A percentile compares a stretch with the other conserved stretches of the same genome.
Evolutionary conservation across 2,888 invertebrate genomes (phyloP).

Genomic region (Drosophila infuscata): DNA sequence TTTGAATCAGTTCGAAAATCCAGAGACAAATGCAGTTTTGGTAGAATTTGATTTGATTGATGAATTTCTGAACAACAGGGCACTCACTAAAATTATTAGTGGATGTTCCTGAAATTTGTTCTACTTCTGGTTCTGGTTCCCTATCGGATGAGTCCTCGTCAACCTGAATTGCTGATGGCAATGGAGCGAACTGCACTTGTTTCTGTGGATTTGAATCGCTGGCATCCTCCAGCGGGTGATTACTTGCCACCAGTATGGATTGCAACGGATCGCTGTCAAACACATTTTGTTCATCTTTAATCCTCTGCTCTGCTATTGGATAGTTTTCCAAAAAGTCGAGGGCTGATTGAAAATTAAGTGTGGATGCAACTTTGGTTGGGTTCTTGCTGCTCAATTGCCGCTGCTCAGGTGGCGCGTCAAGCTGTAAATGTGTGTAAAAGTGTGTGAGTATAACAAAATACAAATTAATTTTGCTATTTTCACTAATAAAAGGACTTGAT

Average conservation of each 20-base stretch:
- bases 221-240: neutral
- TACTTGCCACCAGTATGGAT: constrained; percentile 22
- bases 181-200: constrained; percentile 30
- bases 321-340: too few species aligned
- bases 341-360: constrained; percentile 4
- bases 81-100: neutral
- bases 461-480: too few species aligned
- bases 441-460: too few species aligned
- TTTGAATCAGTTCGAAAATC: neutral
- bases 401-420: neutral
- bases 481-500: too few species aligned
- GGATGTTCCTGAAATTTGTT: neutral
- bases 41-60: too few species aligned
- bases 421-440: neutral
- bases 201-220: constrained; percentile 10
- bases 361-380: neutral
- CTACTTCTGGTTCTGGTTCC: too few species aligned
- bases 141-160: too few species aligned
- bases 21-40: neutral
- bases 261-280: constrained; percentile 4
- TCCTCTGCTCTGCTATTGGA: too few species aligned
- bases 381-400: neutral
- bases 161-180: too few species aligned
- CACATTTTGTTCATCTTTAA: too few species aligned
- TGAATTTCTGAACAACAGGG: too few species aligned